Evolutionary conservation across 2,113 vertebrate genomes (phyloP), one percentile per base, ranked within the genome.

Genomic region (Furnarius figulus): DNA sequence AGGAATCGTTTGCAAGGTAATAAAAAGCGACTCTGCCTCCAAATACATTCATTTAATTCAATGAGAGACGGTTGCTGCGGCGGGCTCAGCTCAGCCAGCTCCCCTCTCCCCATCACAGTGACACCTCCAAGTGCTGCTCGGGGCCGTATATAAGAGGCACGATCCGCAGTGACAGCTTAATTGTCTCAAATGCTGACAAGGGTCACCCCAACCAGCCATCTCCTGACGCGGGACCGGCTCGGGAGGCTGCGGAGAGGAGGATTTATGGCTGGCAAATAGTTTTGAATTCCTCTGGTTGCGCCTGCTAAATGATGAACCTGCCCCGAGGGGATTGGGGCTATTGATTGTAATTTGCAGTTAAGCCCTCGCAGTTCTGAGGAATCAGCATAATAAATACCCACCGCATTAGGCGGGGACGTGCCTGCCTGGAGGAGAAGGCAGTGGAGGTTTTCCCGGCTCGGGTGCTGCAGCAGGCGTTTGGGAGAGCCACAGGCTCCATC

Each of bases 291-390:
- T 95, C 79, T 52, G 95, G 75, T 90, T 83, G 75, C 14, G 63
- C 82, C 93, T 71, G 91, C 68, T 95, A 90, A 93, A 93, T 95
- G 95, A 93, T 80, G 95, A 90, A 92, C 75, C 83, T 73, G 83
- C 85, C 95, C 92, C 79, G 68, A 4, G 93, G 85, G 90, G 87
- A 66, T 22, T 6, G 23, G 89, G 87, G 95, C 90, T 96, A 93
- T 97, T 89, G 92, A 95, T 95, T 94, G 93, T 90, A 95, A 96
- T 97, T 95, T 96, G 95, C 96, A 96, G 93, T 93, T 96, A 95
- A 96, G 73, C 82, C 85, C 82, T 90, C 15, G 70, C 93, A 63
- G 78, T 94, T 90, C 88, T 46, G 95, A 96, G 88, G 93, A 90
- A 96, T 96, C 93, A 59, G 92, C 95, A 86, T 93, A 90, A 96